Evolutionary conservation across 2,113 vertebrate species (phyloP), one percentile per base, ranked within the genome.

Genomic region (Elephantulus edwardii): DNA sequence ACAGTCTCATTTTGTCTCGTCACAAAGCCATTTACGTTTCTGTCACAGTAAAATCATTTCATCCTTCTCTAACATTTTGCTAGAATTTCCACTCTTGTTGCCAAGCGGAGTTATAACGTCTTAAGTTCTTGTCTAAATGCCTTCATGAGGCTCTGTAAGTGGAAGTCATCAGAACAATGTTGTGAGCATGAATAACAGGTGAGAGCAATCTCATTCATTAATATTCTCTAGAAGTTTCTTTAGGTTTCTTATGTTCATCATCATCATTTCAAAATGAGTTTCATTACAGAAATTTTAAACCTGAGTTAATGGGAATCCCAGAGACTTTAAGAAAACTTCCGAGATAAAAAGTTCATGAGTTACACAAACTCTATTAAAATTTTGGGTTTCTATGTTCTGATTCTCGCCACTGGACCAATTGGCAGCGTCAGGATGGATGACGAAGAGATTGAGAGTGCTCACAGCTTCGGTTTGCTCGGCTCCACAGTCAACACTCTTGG

Each of bases 151-250:
- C 4, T 14, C 5, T 19, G n/a, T 44, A 48, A 16, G 58, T 82
- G 82, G 19, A 10, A 0, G 5, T 17, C 48, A 52, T 58, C 42
- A 62, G 5, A 0, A 3, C 1, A 12, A 30, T 6, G 38, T 12
- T 22, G 44, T 70, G n/a, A 35, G 13, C 28, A 20, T 22, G 17
- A 60, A 42, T 16, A 77, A 8, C 4, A 16, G 10, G 33, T 6
- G 0, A 26, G 2, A 81, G 2, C 1, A 0, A 1, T 16, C n/a
- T n/a, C n/a, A 6, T 4, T 16, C 0, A 52, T 3, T 22, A 68
- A 74, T 8, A 28, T 6, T 42, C 54, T 3, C 13, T 11, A 28
- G 33, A 77, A 8, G n/a, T 19, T 4, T 11, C 60, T 3, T 54
- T 75, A 46, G 28, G 42, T 0, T 76, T 13, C 30, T 68, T 12